Evolutionary conservation across 1,140 invertebrate species (phyloP), one percentile per base, ranked within the genome.

Genomic region (Drosophila insularis): DNA sequence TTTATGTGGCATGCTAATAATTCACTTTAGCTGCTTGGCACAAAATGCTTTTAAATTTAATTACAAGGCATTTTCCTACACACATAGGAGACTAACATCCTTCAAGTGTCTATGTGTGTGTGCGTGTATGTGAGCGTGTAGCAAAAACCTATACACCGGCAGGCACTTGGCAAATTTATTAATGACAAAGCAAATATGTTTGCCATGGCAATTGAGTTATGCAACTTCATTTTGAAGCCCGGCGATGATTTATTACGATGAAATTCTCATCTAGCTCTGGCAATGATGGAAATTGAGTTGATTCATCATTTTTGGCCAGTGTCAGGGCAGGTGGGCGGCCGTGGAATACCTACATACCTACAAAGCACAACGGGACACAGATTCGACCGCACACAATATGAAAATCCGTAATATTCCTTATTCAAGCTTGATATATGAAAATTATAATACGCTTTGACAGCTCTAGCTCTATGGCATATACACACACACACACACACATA

Each of bases 361-460:
- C 6, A 65, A 7, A 37, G 50, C 55, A 53, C 58, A 31, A 19
- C 54, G 37, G 14, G 31, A 35, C 50, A 32, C 31, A 68, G 54
- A 56, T 59, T 37, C 54, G 7, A 39, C 21, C 35, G 60, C 63
- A 72, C 63, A 72, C 46, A 68, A 68, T 73, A 68, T 75, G 46
- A 64, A 68, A 62, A 67, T 67, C 43, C 43, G 6, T 11, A 70
- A 67, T 60, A 71, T 71, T 67, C 66, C 69, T 55, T 61, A 79
- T 82, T 79, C 43, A 64, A 70, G 65, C 65, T 79, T 82, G 80
- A 82, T 76, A 84, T 82, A 82, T 82, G 80, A 79, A 82, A 82
- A 82, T 84, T 72, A 70, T 82, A 82, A 82, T 82, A 63, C 71
- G 75, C 75, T 79, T 84, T 82, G 80, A 82, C 80, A 82, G 75